phyloP scores from a whole-genome alignment of 2,113 vertebrate genomes.

The Dryoscopus gambensis region DNA sequence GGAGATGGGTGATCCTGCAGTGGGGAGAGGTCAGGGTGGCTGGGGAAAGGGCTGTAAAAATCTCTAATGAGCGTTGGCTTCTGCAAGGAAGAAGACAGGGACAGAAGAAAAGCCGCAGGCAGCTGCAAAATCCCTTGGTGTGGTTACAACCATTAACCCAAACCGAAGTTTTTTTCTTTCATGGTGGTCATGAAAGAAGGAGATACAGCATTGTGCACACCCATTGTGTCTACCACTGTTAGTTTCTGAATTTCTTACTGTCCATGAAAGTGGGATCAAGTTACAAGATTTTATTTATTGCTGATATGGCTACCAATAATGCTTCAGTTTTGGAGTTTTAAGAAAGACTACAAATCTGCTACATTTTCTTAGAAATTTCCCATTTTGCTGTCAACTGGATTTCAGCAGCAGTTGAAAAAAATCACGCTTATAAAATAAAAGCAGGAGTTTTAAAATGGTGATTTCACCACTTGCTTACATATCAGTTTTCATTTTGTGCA shows the following conservation, averaged over 20 bases:
- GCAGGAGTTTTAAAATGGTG: rapidly evolving
- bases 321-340: neutral
- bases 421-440: neutral
- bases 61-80: neutral
- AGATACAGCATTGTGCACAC: neutral
- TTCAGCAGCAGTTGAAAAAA: neutral
- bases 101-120: neutral
- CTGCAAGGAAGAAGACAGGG: neutral
- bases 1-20: neutral
- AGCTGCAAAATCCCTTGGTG: neutral
- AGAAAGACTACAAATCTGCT: neutral
- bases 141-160: neutral
- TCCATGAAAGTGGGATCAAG: neutral
- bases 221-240: neutral
- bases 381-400: neutral
- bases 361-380: neutral
- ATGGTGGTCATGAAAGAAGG: neutral
- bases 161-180: neutral
- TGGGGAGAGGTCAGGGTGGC: neutral
- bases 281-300: neutral
- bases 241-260: neutral
- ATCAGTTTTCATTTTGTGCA: neutral
- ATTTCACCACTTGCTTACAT: neutral
- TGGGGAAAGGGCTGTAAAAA: neutral
- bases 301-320: neutral